A percentile compares a stretch with the other conserved stretches of the same genome.
These are phyloP conservation scores for Scaptomyza pallida DNA, from an alignment of 1,140 invertebrate genomes.

Conservation along the genomic window DNA sequence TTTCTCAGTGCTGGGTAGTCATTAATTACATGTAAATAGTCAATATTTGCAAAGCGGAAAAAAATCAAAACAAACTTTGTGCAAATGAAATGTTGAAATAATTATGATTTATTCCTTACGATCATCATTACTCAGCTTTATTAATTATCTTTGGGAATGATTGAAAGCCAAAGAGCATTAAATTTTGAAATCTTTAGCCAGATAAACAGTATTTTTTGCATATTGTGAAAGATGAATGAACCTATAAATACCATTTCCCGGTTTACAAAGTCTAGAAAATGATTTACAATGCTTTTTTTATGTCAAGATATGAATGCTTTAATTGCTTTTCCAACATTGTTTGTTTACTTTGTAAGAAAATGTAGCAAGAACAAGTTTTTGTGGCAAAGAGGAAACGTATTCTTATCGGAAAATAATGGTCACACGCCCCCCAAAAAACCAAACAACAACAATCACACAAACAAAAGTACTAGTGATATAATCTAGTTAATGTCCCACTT, in stretches of 20 bases:
- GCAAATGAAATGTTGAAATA: slow-evolving; percentile 2
- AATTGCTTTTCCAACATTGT: neutral
- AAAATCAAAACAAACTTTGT: neutral
- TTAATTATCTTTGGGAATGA: neutral
- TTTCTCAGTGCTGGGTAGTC: slow-evolving; percentile 38
- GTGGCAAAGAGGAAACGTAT: neutral
- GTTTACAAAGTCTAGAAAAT: too few species aligned
- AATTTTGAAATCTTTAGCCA: neutral
- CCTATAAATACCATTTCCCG: too few species aligned
- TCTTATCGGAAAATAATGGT: slow-evolving; percentile 56
- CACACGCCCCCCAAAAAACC: slow-evolving; percentile 26
- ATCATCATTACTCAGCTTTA: slow-evolving; percentile 5
- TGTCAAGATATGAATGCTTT: neutral
- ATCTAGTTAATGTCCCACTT: slow-evolving; percentile 36
- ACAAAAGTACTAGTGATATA: slow-evolving; percentile 22
- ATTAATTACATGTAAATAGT: slow-evolving; percentile 71
- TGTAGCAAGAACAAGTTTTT: slow-evolving; percentile 25
- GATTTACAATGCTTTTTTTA: neutral
- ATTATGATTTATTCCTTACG: slow-evolving; percentile 7
- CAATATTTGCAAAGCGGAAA: slow-evolving; percentile 36
- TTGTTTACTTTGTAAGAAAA: slow-evolving; percentile 45
- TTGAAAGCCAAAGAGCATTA: neutral
- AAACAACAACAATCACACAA: too few species aligned
- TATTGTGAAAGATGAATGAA: neutral
- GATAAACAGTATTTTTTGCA: neutral